Conservation (phyloP, 2,113 vertebrate species). For the Glaucidium brasilianum region DNA sequence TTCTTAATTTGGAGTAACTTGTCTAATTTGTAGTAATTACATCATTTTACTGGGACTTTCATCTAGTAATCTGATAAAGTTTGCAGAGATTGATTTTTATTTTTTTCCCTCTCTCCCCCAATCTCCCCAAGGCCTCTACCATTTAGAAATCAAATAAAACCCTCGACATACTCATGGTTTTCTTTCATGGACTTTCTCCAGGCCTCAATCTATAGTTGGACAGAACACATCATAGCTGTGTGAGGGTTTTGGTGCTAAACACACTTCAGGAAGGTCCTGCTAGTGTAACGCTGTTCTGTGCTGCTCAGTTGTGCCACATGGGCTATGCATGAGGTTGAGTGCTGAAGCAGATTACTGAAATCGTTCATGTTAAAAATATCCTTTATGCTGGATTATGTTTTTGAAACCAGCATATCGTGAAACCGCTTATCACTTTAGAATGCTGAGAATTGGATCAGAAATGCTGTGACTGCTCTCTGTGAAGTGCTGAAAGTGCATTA, state of each 20-base stretch:
- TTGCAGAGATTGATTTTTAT: neutral
- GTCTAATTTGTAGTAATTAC: neutral
- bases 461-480: neutral
- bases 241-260: neutral
- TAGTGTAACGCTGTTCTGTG: fast-evolving
- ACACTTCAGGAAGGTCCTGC: neutral
- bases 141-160: neutral
- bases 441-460: neutral
- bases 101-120: neutral
- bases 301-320: neutral
- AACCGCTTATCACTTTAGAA: neutral
- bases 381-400: neutral
- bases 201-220: fast-evolving
- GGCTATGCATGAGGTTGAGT: fast-evolving
- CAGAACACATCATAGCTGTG: fast-evolving
- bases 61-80: neutral
- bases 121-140: too few species aligned
- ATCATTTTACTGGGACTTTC: neutral
- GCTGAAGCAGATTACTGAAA: neutral
- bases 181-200: neutral
- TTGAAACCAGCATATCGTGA: neutral
- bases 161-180: neutral
- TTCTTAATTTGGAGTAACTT: neutral
- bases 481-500: slow-evolving; percentile 36
- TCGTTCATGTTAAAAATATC: neutral